These are phyloP conservation scores for Cephalopholis sonnerati DNA, from an alignment of 2,113 vertebrate species.

Conservation along the genomic window DNA sequence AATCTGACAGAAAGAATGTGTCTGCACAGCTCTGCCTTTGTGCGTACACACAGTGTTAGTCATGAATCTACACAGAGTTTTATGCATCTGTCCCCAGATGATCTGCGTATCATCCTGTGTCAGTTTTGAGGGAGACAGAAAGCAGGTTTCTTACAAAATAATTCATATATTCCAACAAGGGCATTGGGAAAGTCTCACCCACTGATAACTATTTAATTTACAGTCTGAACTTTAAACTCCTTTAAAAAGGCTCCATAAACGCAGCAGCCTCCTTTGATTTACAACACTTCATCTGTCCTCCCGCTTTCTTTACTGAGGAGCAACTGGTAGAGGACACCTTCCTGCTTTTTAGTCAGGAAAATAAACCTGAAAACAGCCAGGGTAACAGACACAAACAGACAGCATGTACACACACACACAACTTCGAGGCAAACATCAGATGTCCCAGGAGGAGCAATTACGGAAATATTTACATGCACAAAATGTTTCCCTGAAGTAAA, in stretches of 20 bases:
- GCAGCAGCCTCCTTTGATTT: conserved; percentile 3
- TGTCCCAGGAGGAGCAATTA: conserved; percentile 67
- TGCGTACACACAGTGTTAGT: no score
- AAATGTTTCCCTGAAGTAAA: conserved; percentile 63
- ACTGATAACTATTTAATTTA: conserved; percentile 2
- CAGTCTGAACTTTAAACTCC: neutral
- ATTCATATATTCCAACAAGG: neutral
- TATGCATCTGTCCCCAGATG: no score
- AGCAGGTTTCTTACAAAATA: neutral
- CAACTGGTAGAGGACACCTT: neutral
- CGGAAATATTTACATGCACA: conserved; percentile 58
- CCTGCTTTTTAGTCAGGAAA: conserved; percentile 1
- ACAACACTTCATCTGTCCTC: neutral
- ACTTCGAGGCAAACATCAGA: conserved; percentile 40
- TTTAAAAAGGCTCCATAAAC: neutral
- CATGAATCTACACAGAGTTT: no score
- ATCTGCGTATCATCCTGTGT: neutral
- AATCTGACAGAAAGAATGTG: no score
- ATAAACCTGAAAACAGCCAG: conserved; percentile 6
- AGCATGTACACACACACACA: conserved; percentile 7
- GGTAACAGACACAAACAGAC: conserved; percentile 22
- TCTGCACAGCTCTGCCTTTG: no score
- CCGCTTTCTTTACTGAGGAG: neutral
- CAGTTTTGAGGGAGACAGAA: neutral
- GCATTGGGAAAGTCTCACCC: neutral